Conservation (phyloP, 2,888 invertebrate species). For the Harpagoxenus sublaevis region DNA sequence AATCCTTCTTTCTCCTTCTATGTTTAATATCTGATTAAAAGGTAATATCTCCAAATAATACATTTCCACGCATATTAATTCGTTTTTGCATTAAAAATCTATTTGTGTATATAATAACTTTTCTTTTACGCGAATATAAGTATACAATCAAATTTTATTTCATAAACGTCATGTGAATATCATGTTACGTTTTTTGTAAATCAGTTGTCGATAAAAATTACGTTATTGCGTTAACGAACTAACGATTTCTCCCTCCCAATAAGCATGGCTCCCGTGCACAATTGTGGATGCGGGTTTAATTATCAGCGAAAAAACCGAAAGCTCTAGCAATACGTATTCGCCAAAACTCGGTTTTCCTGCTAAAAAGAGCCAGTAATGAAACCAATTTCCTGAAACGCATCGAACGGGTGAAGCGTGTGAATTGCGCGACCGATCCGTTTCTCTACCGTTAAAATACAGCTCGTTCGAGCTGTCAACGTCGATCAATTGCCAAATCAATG, state of each 20-base stretch:
- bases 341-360: neutral
- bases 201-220: conserved; percentile 8
- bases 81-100: neutral
- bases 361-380: conserved; percentile 15
- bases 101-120: neutral
- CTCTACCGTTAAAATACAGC: conserved; percentile 18
- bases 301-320: neutral
- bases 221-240: neutral
- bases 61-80: neutral
- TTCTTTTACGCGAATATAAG: neutral
- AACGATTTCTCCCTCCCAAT: neutral
- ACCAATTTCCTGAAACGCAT: conserved; percentile 24
- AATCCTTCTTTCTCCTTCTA: neutral
- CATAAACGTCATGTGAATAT: neutral
- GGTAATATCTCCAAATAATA: neutral
- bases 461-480: conserved; percentile 19
- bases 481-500: conserved; percentile 37
- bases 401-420: neutral
- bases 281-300: conserved; percentile 5
- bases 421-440: conserved; percentile 8
- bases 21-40: neutral
- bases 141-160: conserved; percentile 9
- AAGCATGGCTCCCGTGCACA: neutral
- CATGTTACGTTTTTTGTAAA: neutral
- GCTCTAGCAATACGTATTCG: conserved; percentile 8